phyloP scores from a whole-genome alignment of 2,113 vertebrate genomes.

The Embiotoca jacksoni region DNA sequence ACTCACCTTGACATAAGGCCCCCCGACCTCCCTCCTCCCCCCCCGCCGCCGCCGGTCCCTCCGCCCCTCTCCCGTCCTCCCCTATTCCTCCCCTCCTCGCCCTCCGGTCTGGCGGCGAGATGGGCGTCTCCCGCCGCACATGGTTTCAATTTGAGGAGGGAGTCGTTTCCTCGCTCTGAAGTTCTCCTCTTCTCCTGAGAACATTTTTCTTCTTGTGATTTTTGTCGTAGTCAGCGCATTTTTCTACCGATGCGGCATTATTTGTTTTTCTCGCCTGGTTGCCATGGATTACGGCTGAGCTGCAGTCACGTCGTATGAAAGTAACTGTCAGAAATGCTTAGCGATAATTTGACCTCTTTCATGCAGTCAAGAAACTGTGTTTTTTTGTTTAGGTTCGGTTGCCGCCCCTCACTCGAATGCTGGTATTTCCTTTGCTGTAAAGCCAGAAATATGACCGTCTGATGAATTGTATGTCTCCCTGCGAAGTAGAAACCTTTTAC shows the following conservation, averaged over 20 bases:
- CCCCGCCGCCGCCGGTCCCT: constrained; percentile 3
- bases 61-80: neutral
- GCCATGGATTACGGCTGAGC: constrained; percentile 53
- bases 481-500: neutral
- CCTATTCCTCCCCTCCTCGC: constrained; percentile 21
- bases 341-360: constrained; percentile 3
- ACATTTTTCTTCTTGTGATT: constrained; percentile 43
- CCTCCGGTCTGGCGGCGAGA: constrained; percentile 35
- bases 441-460: neutral
- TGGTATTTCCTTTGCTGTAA: constrained; percentile 27
- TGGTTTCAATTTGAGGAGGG: constrained; percentile 67
- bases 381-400: constrained; percentile 4
- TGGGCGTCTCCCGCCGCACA: constrained; percentile 68
- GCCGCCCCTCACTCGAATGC: constrained; percentile 11
- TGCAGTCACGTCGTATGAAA: constrained; percentile 38
- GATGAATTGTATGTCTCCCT: neutral
- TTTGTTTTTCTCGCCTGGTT: constrained; percentile 70
- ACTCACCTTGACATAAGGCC: constrained; percentile 72
- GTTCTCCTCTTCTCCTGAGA: constrained; percentile 34
- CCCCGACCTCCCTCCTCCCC: constrained; percentile 3
- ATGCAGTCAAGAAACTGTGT: constrained; percentile 6
- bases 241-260: constrained; percentile 54
- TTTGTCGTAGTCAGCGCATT: constrained; percentile 68
- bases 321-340: constrained; percentile 32
- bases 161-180: constrained; percentile 61